Evolutionary conservation across 2,888 invertebrate genomes (phyloP).

Genomic region (Sinohyriopsis cumingii): DNA sequence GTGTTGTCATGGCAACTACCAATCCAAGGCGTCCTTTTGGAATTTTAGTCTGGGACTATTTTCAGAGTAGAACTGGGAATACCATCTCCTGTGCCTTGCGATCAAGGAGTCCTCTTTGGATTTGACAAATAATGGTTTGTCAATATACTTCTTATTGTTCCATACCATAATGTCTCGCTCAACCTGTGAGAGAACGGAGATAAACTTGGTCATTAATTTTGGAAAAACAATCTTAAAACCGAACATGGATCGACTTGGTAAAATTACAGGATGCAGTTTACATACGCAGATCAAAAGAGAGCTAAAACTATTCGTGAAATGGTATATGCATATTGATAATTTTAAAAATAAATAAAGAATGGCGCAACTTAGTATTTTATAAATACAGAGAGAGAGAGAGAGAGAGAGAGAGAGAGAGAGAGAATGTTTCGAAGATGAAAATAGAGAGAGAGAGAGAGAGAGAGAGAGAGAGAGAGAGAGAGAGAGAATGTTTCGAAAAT

Average conservation of each 20-base stretch:
- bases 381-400: not conserved
- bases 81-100: constrained; percentile 84
- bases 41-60: constrained; percentile 75
- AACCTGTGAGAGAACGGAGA: constrained; percentile 76
- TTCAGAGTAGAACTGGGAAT: constrained; percentile 86
- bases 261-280: too few relatives aligned
- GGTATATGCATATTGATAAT: too few relatives aligned
- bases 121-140: constrained; percentile 81
- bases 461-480: constrained; percentile 17
- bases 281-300: not conserved
- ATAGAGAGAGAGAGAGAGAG: constrained; percentile 5
- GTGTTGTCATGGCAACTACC: constrained; percentile 20
- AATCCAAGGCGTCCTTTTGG: constrained; percentile 46
- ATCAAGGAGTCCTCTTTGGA: constrained; percentile 81
- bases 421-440: too few relatives aligned
- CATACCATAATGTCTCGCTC: constrained; percentile 88
- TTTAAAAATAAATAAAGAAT: too few relatives aligned
- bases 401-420: constrained; percentile 4
- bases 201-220: not conserved
- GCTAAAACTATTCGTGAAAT: too few relatives aligned
- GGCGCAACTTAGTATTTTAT: too few relatives aligned
- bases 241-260: too few relatives aligned
- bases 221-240: not conserved
- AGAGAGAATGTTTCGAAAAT: too few relatives aligned
- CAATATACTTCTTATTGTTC: constrained; percentile 86